A percentile compares a stretch with the other conserved stretches of the same genome.
Conservation (phyloP, 2,113 vertebrate species). For the Entosphenus tridentatus region DNA sequence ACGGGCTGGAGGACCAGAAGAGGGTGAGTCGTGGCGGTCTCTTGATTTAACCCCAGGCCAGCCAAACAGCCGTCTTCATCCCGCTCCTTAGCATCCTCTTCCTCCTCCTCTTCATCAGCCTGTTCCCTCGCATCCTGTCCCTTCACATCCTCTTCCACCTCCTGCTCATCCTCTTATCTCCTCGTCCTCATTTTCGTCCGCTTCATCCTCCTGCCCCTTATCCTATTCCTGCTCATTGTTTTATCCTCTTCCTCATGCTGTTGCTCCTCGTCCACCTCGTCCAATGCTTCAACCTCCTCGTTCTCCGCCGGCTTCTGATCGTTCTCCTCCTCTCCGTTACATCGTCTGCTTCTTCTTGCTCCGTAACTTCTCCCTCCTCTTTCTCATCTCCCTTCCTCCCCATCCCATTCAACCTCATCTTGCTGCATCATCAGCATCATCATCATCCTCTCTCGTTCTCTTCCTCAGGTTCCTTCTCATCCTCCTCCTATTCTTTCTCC, state of each 20-base stretch:
- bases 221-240: neutral
- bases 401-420: neutral
- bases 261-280: neutral
- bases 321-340: neutral
- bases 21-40: slow-evolving; percentile 35
- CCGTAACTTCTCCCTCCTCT: neutral
- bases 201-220: neutral
- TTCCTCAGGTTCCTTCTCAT: neutral
- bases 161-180: neutral
- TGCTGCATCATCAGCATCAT: too few species aligned
- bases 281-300: neutral
- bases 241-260: neutral
- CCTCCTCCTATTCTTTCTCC: too few species aligned
- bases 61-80: neutral
- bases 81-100: neutral
- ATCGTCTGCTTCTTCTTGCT: neutral
- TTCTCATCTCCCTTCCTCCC: neutral
- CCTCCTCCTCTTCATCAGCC: neutral
- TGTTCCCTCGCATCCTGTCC: neutral
- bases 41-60: too few species aligned
- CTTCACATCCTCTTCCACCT: neutral
- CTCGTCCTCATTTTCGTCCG: neutral
- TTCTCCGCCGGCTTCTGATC: neutral
- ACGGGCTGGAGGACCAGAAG: slow-evolving; percentile 89
- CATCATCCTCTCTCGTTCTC: too few species aligned